Evolutionary conservation across 2,113 vertebrate genomes (phyloP).

Genomic region (Phodopus roborovskii): DNA sequence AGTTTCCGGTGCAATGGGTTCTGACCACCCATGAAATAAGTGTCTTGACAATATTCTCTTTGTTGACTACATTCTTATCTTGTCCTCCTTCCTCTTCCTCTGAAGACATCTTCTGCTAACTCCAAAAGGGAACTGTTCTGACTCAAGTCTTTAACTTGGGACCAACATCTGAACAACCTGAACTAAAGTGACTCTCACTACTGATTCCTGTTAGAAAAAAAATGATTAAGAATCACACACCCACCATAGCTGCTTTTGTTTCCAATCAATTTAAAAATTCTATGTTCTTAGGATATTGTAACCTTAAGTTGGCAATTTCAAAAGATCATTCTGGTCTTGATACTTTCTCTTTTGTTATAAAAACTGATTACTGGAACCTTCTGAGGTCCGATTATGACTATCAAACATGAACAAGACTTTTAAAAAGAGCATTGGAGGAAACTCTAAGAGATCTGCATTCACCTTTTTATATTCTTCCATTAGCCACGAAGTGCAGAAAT

Average conservation of each 20-base stretch:
- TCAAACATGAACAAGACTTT: slow-evolving; percentile 37
- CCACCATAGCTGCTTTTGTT: not conserved
- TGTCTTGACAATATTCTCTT: not conserved
- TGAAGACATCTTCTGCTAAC: not conserved
- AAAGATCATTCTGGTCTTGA: not conserved
- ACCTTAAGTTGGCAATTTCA: slow-evolving; percentile 26
- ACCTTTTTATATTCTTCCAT: not conserved
- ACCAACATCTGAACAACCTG: not conserved
- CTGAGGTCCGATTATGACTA: slow-evolving; percentile 33
- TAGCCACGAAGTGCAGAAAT: slow-evolving; percentile 19
- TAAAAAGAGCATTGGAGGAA: slow-evolving; percentile 14
- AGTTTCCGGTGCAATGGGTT: not conserved
- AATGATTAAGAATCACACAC: not conserved
- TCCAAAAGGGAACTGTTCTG: slow-evolving; percentile 34
- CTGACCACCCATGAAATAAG: not conserved
- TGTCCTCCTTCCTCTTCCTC: not conserved
- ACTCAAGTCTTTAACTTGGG: slow-evolving; percentile 22
- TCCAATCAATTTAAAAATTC: not conserved
- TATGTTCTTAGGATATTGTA: not conserved
- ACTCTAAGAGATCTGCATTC: slow-evolving; percentile 33
- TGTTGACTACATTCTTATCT: not conserved
- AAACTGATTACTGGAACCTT: slow-evolving; percentile 37
- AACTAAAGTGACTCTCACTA: not conserved
- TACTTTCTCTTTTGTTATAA: slow-evolving; percentile 36
- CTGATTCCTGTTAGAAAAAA: not conserved